A percentile compares a stretch with the other conserved stretches of the same genome.
Evolutionary conservation across 2,113 vertebrate species (phyloP).

Genomic region (Cacatua alba): DNA sequence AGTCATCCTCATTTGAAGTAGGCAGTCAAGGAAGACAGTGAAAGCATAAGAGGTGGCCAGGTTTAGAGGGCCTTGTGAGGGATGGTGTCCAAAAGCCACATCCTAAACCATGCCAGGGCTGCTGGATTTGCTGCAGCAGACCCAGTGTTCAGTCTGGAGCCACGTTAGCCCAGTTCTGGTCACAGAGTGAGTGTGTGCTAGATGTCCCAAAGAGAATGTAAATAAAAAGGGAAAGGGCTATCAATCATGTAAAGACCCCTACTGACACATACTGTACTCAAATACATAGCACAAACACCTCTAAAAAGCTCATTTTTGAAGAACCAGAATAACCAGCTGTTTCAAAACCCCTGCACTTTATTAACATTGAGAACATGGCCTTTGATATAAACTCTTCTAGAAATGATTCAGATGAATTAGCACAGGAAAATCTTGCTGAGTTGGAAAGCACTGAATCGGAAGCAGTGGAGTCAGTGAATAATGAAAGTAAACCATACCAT

Average conservation of each 20-base stretch:
- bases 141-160: neutral
- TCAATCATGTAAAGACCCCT: neutral
- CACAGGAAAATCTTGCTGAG: conserved; percentile 57
- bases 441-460: conserved; percentile 21
- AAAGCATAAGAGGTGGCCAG: neutral
- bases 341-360: conserved; percentile 19
- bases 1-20: neutral
- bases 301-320: neutral
- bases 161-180: neutral
- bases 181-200: neutral
- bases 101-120: fast-evolving
- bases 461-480: conserved; percentile 50
- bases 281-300: neutral
- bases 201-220: neutral
- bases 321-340: neutral
- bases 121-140: neutral
- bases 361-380: conserved; percentile 49
- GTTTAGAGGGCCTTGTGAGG: neutral
- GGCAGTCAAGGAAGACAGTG: neutral
- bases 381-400: conserved; percentile 47
- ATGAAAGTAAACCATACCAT: conserved; percentile 61
- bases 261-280: neutral
- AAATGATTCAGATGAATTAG: conserved; percentile 63
- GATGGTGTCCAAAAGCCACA: neutral
- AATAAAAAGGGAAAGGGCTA: conserved; percentile 5